Conservation (phyloP, 1,140 invertebrate species). For the Heliothis virescens region DNA sequence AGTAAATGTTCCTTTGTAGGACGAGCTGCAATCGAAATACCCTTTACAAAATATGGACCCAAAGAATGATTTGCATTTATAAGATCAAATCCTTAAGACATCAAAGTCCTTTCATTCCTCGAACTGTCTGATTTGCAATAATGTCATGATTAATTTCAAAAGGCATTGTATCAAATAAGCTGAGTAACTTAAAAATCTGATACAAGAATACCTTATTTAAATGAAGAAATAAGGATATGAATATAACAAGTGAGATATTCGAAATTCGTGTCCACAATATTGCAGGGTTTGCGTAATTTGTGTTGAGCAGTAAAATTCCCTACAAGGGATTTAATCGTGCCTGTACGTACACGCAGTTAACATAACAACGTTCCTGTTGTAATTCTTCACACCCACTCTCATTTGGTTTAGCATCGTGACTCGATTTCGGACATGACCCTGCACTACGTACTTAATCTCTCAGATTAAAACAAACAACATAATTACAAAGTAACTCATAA, state of each 20-base stretch:
- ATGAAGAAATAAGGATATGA: not conserved
- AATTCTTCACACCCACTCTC: conserved; percentile 15
- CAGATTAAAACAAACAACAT: conserved; percentile 16
- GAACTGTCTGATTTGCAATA: conserved; percentile 44
- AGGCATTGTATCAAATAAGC: conserved; percentile 28
- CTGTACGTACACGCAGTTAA: not conserved
- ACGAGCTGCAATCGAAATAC: not conserved
- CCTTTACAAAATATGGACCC: conserved; percentile 15
- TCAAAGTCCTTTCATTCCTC: conserved; percentile 34
- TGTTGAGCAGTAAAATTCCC: not conserved
- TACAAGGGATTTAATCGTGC: conserved; percentile 21
- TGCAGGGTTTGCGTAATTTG: conserved; percentile 2
- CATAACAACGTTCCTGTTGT: conserved; percentile 29
- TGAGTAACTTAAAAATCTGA: conserved; percentile 16
- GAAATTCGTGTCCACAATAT: not conserved
- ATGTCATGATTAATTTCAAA: conserved; percentile 41
- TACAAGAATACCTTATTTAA: not conserved
- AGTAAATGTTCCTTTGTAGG: not conserved
- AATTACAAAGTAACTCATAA: conserved; percentile 36
- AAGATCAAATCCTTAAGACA: conserved; percentile 29
- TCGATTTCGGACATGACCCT: conserved; percentile 39
- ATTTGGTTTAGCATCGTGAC: conserved; percentile 45
- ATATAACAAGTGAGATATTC: not conserved
- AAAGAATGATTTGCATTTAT: conserved; percentile 13
- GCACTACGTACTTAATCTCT: conserved; percentile 10